Percentiles rank a stretch among this genome's conserved stretches.
These are phyloP conservation scores for Talpa occidentalis DNA, from an alignment of 2,113 vertebrate genomes.

Conservation along the genomic window DNA sequence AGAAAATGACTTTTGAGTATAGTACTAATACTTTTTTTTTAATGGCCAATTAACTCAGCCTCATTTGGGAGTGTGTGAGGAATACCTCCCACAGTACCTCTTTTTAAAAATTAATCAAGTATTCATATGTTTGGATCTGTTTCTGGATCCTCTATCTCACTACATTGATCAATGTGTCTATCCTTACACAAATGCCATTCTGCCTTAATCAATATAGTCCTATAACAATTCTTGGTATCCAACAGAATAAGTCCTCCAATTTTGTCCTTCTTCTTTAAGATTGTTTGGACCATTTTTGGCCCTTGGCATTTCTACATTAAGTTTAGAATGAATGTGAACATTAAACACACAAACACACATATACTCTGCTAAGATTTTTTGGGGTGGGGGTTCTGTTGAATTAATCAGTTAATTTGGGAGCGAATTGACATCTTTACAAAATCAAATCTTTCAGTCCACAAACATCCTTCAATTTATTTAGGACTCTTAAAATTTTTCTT, in stretches of 20 bases:
- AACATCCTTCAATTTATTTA: not conserved
- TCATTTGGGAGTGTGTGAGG: not conserved
- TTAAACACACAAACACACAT: not conserved
- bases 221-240: not conserved
- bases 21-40: not conserved
- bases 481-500: conserved; percentile 26
- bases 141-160: not conserved
- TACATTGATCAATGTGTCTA: not conserved
- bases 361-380: not conserved
- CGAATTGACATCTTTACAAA: not conserved
- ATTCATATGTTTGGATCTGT: not conserved
- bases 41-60: not conserved
- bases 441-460: not conserved
- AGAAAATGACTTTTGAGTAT: not conserved
- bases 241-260: not conserved
- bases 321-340: conserved; percentile 10
- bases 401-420: not conserved
- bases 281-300: not conserved
- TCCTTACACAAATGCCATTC: not conserved
- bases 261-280: not conserved
- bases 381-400: not conserved
- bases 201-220: not conserved
- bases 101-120: not conserved
- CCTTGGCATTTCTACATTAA: not conserved
- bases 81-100: not conserved